Conservation (phyloP, 2,113 vertebrate species). For the Neopipo cinnamomea region DNA sequence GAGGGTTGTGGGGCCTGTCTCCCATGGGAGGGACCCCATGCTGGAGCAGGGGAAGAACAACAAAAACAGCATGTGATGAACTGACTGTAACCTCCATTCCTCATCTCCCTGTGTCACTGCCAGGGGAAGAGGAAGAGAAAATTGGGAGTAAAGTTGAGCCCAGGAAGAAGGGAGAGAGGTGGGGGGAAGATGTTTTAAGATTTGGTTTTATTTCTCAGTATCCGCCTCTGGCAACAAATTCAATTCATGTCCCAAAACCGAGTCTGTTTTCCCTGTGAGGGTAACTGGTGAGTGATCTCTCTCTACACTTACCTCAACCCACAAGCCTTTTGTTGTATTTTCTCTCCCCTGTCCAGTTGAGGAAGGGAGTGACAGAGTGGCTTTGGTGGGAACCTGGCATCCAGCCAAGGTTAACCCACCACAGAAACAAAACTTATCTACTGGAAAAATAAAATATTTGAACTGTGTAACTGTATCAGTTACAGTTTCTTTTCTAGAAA, state of each 20-base stretch:
- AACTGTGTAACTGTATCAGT: neutral
- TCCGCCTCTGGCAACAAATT: neutral
- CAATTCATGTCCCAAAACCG: accelerated
- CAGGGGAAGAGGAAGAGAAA: neutral
- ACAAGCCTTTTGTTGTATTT: neutral
- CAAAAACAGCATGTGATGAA: neutral
- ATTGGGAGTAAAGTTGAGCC: neutral
- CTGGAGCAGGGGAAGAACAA: neutral
- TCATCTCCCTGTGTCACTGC: neutral
- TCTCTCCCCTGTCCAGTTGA: neutral
- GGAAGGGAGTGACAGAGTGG: neutral
- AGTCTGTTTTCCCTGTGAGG: neutral
- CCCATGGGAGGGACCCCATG: accelerated
- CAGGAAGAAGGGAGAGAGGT: neutral
- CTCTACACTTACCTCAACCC: neutral
- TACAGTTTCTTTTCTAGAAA: neutral
- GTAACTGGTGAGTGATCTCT: neutral
- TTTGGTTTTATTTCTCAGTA: neutral
- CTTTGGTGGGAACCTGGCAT: neutral
- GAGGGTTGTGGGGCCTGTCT: neutral
- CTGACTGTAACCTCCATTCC: neutral
- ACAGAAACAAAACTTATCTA: neutral
- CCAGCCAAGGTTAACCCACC: neutral
- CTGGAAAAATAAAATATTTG: neutral
- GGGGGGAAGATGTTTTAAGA: neutral